phyloP scores from a whole-genome alignment of 2,888 invertebrate species.

The Melanargia galathea region DNA sequence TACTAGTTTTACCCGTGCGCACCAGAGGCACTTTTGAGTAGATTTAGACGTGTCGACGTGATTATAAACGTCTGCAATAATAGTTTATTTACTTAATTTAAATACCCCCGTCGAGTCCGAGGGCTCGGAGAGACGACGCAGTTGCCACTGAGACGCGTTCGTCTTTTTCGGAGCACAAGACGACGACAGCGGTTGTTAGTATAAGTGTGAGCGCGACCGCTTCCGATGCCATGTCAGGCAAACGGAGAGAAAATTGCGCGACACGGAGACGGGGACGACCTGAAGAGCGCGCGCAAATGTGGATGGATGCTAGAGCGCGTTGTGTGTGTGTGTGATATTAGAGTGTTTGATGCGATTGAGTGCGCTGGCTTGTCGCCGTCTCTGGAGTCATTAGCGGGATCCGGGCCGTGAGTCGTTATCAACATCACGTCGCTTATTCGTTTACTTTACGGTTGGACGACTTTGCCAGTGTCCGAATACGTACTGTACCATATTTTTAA shows the following conservation, averaged over 20 bases:
- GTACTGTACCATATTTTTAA: constrained; percentile 80
- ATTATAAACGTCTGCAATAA: constrained; percentile 74
- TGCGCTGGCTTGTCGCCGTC: constrained; percentile 81
- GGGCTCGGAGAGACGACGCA: constrained; percentile 56
- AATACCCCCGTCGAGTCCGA: constrained; percentile 74
- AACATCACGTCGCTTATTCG: constrained; percentile 77
- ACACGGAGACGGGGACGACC: constrained; percentile 79
- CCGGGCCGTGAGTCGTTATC: constrained; percentile 77
- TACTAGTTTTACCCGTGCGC: constrained; percentile 90
- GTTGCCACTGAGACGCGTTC: constrained; percentile 51
- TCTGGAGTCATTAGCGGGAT: constrained; percentile 71
- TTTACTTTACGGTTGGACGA: constrained; percentile 76
- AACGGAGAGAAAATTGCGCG: constrained; percentile 56
- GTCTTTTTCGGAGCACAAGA: constrained; percentile 62
- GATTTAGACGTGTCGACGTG: constrained; percentile 66
- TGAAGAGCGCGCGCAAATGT: constrained; percentile 68
- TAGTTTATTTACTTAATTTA: constrained; percentile 77
- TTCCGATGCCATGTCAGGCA: constrained; percentile 59
- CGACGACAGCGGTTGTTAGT: constrained; percentile 74
- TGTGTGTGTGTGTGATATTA: constrained; percentile 44
- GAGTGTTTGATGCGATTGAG: constrained; percentile 57
- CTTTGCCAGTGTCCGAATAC: constrained; percentile 63
- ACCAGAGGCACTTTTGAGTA: constrained; percentile 80
- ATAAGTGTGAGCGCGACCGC: constrained; percentile 68
- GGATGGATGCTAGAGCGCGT: constrained; percentile 66